phyloP scores from a whole-genome alignment of 92 coral and sea anemone species.

The Palythoa grandis region DNA sequence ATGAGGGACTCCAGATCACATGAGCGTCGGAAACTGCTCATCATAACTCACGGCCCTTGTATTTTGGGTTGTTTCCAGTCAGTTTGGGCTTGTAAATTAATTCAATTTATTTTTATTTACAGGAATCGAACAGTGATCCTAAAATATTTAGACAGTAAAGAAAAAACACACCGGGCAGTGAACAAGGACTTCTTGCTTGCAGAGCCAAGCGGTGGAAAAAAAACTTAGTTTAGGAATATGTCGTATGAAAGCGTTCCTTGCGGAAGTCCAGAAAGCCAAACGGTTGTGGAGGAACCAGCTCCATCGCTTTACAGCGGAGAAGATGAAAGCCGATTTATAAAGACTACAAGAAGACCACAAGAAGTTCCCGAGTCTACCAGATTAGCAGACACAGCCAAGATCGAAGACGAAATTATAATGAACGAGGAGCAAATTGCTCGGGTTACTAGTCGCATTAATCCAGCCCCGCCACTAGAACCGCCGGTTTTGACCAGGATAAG shows the following conservation, averaged over 20 bases:
- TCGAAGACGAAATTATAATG: constrained; percentile 92
- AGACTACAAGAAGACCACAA: constrained; percentile 70
- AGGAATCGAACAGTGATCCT: constrained; percentile 46
- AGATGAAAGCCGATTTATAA: constrained; percentile 66
- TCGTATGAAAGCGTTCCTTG: constrained; percentile 92
- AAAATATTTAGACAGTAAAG: constrained; percentile 37
- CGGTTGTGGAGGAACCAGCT: constrained; percentile 86
- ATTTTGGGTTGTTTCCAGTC: background rate
- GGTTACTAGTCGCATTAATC: constrained; percentile 62
- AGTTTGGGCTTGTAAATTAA: constrained; percentile 19
- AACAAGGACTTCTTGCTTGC: constrained; percentile 15
- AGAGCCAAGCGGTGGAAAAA: constrained; percentile 21
- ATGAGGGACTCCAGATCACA: constrained; percentile 5
- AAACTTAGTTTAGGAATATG: constrained; percentile 64
- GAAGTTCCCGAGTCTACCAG: constrained; percentile 67
- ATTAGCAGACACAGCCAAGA: constrained; percentile 93
- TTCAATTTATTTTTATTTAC: constrained; percentile 49
- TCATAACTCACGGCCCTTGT: background rate
- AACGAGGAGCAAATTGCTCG: constrained; percentile 94
- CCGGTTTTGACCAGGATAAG: constrained; percentile 40
- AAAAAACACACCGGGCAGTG: constrained; percentile 17
- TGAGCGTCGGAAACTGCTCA: background rate
- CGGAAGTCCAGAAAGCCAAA: constrained; percentile 94
- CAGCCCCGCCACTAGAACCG: constrained; percentile 53
- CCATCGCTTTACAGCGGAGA: constrained; percentile 91